Evolutionary conservation across 1,140 invertebrate species (phyloP).

Genomic region (Penaeus chinensis): DNA sequence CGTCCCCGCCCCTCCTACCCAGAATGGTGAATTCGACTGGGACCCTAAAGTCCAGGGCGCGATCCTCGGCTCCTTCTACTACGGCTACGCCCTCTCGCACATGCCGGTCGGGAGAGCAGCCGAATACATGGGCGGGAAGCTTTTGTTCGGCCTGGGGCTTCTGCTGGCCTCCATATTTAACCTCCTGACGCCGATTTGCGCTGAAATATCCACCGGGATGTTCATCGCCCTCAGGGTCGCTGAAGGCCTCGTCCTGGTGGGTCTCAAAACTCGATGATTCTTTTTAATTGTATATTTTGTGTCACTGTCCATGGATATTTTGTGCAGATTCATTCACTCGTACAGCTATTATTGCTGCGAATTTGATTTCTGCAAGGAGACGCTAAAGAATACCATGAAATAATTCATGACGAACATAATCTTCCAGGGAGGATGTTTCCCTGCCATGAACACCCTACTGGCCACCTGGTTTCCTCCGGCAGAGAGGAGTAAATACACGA

Average conservation of each 20-base stretch:
- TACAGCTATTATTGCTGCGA: too few species aligned
- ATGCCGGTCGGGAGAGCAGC: slow-evolving; percentile 81
- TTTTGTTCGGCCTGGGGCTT: not conserved
- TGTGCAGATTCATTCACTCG: too few species aligned
- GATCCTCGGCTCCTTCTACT: slow-evolving; percentile 80
- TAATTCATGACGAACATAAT: too few species aligned
- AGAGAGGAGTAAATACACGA: slow-evolving; percentile 66
- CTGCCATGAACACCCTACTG: slow-evolving; percentile 70
- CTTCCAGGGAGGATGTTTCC: slow-evolving; percentile 70
- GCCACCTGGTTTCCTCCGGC: slow-evolving; percentile 69
- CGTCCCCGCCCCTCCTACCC: not conserved
- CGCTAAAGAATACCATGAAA: too few species aligned
- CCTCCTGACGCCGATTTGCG: not conserved
- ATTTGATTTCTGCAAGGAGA: too few species aligned
- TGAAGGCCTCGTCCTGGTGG: too few species aligned
- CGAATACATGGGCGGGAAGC: slow-evolving; percentile 69
- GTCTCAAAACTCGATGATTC: too few species aligned
- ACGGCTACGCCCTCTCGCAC: slow-evolving; percentile 80
- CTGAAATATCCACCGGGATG: not conserved
- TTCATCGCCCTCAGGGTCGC: slow-evolving; percentile 1
- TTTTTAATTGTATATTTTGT: too few species aligned
- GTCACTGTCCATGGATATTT: too few species aligned
- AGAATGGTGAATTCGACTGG: slow-evolving; percentile 74
- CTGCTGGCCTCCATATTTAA: not conserved
- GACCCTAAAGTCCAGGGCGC: slow-evolving; percentile 77